Evolutionary conservation across 2,888 invertebrate genomes (phyloP).

Genomic region (Notodonta ziczac): DNA sequence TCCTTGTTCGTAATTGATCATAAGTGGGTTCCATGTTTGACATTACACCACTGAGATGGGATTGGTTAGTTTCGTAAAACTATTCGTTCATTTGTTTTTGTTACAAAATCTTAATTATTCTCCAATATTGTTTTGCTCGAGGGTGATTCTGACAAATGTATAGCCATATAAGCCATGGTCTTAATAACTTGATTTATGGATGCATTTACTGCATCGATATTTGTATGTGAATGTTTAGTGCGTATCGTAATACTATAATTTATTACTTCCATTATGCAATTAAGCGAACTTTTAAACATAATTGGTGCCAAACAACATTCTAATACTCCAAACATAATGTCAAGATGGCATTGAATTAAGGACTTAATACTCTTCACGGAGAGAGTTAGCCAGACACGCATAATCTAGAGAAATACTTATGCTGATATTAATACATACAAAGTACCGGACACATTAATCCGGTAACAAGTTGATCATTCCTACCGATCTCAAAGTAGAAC

Average conservation of each 20-base stretch:
- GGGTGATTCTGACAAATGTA: no score
- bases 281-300: background rate
- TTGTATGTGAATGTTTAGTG: background rate
- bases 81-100: background rate
- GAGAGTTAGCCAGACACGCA: background rate
- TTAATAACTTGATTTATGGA: no score
- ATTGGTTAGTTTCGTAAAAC: background rate
- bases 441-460: constrained; percentile 3
- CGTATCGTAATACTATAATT: background rate
- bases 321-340: background rate
- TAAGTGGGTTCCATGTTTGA: background rate
- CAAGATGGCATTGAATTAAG: background rate
- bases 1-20: constrained; percentile 15
- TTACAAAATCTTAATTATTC: no score
- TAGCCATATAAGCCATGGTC: no score
- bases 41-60: background rate
- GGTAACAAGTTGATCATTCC: background rate
- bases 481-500: constrained; percentile 26
- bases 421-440: background rate
- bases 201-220: background rate
- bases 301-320: background rate
- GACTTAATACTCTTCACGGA: background rate
- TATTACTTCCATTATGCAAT: constrained; percentile 1
- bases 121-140: no score
- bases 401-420: background rate